Conservation (phyloP, 1,140 invertebrate genomes). For the Platorchestia sp. region DNA sequence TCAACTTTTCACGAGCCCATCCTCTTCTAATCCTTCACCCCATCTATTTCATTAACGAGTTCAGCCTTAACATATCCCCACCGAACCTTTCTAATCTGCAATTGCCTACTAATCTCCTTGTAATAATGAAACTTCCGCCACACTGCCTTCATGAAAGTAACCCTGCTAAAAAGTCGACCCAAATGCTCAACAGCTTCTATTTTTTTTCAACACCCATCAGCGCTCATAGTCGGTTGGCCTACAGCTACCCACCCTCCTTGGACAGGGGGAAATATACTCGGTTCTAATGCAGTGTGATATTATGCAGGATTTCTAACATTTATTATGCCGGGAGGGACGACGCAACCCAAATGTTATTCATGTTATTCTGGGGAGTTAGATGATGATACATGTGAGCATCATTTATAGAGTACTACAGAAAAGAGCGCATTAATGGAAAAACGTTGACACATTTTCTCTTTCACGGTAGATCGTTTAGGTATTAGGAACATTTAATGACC, state of each 20-base stretch:
- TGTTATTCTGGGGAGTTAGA: conserved; percentile 10
- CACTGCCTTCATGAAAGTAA: neutral
- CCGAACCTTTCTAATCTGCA: neutral
- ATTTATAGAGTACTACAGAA: conserved; percentile 16
- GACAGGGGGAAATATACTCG: neutral
- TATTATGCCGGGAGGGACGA: neutral
- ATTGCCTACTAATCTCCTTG: neutral
- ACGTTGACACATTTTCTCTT: neutral
- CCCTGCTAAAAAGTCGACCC: neutral
- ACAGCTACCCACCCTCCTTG: neutral
- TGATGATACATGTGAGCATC: neutral
- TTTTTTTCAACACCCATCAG: neutral
- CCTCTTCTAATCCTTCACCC: neutral
- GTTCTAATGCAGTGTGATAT: neutral
- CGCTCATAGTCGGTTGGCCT: neutral
- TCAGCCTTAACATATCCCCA: neutral
- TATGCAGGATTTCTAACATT: conserved; percentile 15
- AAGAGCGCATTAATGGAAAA: neutral
- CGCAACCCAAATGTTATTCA: conserved; percentile 29
- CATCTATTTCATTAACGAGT: neutral
- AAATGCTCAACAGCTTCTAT: neutral
- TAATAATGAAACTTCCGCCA: neutral
- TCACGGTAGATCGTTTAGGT: neutral
- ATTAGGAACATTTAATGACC: too few relatives aligned
- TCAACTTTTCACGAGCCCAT: neutral